Conservation (phyloP, 2,113 vertebrate genomes). For the Perognathus longimembris region DNA sequence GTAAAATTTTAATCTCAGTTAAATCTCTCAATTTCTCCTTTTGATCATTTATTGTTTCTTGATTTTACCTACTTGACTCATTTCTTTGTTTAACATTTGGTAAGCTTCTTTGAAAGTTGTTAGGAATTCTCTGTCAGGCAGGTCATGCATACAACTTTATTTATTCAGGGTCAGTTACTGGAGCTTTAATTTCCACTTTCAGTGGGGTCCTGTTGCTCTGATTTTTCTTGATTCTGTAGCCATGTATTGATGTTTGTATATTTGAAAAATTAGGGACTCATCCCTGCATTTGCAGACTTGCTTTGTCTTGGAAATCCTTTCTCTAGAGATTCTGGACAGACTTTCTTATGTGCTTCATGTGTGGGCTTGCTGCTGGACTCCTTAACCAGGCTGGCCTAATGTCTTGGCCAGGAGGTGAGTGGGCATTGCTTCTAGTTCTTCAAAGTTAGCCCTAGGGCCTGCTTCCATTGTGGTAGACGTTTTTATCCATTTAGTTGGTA, state of each 20-base stretch:
- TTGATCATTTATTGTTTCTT: neutral
- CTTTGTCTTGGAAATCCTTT: neutral
- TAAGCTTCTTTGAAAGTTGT: neutral
- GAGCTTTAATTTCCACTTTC: slow-evolving; percentile 20
- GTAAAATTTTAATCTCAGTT: neutral
- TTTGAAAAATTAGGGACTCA: neutral
- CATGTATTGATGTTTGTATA: neutral
- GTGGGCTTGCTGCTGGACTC: neutral
- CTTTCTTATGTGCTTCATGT: neutral
- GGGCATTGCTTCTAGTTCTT: neutral
- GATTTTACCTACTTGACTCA: neutral
- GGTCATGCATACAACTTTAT: neutral
- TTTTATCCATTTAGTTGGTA: no score
- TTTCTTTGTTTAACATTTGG: neutral
- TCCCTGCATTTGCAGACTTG: neutral
- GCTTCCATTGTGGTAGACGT: neutral
- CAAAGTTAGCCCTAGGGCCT: neutral
- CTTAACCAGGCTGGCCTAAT: neutral
- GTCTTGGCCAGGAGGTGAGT: neutral
- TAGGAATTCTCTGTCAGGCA: neutral
- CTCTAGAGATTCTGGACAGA: neutral
- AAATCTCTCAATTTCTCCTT: neutral
- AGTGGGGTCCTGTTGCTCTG: neutral
- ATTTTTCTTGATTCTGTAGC: neutral
- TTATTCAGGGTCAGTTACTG: neutral